Conservation (phyloP, 2,797 vertebrate genomes). For the Premnoplex brunnescens region DNA sequence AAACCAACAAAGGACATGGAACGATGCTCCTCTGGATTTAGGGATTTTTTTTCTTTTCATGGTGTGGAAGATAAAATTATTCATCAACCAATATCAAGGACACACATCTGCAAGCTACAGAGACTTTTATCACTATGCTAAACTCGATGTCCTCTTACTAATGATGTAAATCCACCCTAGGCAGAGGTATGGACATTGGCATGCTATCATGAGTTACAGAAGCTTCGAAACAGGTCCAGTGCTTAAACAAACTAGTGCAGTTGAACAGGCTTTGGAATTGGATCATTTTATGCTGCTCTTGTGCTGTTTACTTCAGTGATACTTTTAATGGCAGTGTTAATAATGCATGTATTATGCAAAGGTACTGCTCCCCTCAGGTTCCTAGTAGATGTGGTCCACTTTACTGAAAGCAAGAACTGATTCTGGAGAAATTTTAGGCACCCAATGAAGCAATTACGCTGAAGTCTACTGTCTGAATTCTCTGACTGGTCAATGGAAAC, state of each 20-base stretch:
- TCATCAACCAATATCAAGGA: neutral
- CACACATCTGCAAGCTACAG: neutral
- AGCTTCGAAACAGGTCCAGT: constrained; percentile 4
- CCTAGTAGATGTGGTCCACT: neutral
- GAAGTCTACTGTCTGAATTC: neutral
- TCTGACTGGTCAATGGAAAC: neutral
- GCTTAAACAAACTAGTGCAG: constrained; percentile 7
- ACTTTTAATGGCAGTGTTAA: neutral
- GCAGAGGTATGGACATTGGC: neutral
- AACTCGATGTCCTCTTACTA: neutral
- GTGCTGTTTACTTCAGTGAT: constrained; percentile 21
- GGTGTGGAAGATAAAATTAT: neutral
- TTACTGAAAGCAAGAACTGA: neutral
- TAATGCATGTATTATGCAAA: neutral
- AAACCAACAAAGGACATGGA: neutral
- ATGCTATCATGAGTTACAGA: constrained; percentile 11
- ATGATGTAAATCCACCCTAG: neutral
- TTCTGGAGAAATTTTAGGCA: neutral
- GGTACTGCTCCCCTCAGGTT: neutral
- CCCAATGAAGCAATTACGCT: neutral
- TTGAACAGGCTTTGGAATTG: constrained; percentile 4
- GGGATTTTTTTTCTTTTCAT: neutral
- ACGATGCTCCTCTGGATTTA: neutral
- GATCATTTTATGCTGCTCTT: neutral
- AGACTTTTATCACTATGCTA: neutral